A percentile compares a stretch with the other conserved stretches of the same genome.
Conservation (phyloP, 2,888 invertebrate genomes). For the Hemistola chrysoprasaria region DNA sequence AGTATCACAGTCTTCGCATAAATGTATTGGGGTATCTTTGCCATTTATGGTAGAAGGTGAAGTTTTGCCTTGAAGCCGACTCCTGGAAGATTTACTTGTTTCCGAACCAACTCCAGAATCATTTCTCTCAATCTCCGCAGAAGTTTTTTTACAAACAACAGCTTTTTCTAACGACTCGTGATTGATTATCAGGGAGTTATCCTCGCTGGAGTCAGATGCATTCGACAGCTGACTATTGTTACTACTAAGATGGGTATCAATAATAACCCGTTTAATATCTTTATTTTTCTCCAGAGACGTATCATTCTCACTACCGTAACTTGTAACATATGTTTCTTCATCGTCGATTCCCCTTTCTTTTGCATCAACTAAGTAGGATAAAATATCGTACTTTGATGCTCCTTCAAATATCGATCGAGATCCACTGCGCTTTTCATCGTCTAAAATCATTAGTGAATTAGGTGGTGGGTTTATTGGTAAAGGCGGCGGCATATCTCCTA, state of each 20-base stretch:
- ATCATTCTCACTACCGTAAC: constrained; percentile 78
- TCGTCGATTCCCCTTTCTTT: constrained; percentile 88
- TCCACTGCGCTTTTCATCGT: constrained; percentile 87
- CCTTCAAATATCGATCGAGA: constrained; percentile 89
- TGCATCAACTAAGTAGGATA: constrained; percentile 94
- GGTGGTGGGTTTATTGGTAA: constrained; percentile 91
- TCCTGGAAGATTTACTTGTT: constrained; percentile 93
- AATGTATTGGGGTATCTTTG: constrained; percentile 84
- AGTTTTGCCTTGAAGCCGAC: constrained; percentile 85
- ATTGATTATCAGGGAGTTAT: constrained; percentile 86
- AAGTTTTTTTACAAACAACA: constrained; percentile 79
- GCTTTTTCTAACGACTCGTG: constrained; percentile 82
- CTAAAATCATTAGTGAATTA: constrained; percentile 83
- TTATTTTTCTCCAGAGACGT: constrained; percentile 82
- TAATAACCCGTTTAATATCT: constrained; percentile 67
- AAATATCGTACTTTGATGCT: constrained; percentile 93
- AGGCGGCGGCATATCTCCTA: constrained; percentile 89
- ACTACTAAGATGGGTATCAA: constrained; percentile 81
- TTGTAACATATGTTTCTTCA: constrained; percentile 87
- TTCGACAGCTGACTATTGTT: constrained; percentile 90
- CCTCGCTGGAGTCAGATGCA: constrained; percentile 93
- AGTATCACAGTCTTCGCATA: constrained; percentile 94
- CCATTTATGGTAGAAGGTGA: constrained; percentile 71
- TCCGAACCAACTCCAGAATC: constrained; percentile 97
- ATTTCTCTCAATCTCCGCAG: constrained; percentile 93